Base-by-base conservation (phyloP, 2,113 vertebrate species). In the Gallinago media region DNA sequence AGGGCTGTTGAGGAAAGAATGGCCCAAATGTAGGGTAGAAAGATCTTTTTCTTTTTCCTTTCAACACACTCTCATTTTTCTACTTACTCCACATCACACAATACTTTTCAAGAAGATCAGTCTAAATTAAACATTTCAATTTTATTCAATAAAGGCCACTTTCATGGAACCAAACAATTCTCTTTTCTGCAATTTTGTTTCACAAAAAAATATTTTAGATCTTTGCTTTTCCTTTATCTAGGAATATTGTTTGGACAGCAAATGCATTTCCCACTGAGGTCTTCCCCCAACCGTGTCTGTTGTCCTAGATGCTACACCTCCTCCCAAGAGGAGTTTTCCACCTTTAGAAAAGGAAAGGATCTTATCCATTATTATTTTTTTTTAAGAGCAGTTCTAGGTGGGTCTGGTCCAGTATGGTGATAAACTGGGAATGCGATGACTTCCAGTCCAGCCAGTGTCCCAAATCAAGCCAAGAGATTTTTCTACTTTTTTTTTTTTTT, bases 361-460 rank as follows among this genome's bases (percentile, higher is more conserved):
- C 76, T 66, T 11, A 27, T 17, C 46, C 14, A 2, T 10, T 25
- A 11, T 32, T 49, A n/a, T 12, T 27, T 36, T 50, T 36, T 13
- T 6, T 13, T 5, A 31, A 52, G 44, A 76, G 17, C 34, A 46
- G 15, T 7, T 70, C n/a, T 38, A 65, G 49, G 8, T 56, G 58
- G 29, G 21, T 13, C 75, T 49, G 29, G 40, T 22, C 58, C 58
- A 38, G 27, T 8, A 18, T 8, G 4, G 23, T 4, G 22, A 32
- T n/a, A 38, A 79, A 1, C 17, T n/a, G 40, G n/a, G 38, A 56
- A 36, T 13, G 15, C 0, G 0, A 27, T 2, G 6, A 9, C 17
- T 44, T 36, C 61, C 70, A 61, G 44, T 32, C 27, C 46, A 70
- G 4, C 6, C 50, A 16, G 3, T 8, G 12, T 17, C 52, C 25